These are phyloP conservation scores for Pangasius larnaudii DNA, from an alignment of 2,797 vertebrate species.

Conservation along the genomic window DNA sequence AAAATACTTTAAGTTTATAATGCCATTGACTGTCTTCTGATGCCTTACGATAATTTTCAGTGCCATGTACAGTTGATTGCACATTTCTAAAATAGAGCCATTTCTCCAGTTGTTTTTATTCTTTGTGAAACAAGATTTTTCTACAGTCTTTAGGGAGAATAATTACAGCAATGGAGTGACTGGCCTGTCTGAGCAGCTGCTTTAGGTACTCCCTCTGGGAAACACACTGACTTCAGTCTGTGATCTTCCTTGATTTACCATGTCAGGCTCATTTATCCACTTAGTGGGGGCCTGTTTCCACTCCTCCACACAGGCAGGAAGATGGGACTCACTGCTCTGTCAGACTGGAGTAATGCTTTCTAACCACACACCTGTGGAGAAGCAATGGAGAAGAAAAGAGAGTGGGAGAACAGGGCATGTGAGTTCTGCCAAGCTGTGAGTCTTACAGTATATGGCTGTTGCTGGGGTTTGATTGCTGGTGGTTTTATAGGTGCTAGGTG, in stretches of 20 bases:
- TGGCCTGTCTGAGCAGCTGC: slow-evolving; percentile 62
- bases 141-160: slow-evolving; percentile 48
- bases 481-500: too few species aligned
- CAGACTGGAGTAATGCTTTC: slow-evolving; percentile 68
- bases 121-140: too few species aligned
- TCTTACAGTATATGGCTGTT: too few species aligned
- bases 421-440: too few species aligned
- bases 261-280: slow-evolving; percentile 73
- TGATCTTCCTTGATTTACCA: slow-evolving; percentile 74
- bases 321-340: slow-evolving; percentile 45
- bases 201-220: slow-evolving; percentile 62
- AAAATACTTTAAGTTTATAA: too few species aligned
- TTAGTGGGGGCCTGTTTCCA: slow-evolving; percentile 55
- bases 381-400: slow-evolving; percentile 57
- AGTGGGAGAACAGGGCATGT: too few species aligned
- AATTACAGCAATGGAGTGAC: slow-evolving; percentile 64
- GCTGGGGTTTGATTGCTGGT: too few species aligned
- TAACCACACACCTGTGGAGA: slow-evolving; percentile 57
- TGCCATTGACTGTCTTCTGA: too few species aligned
- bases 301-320: slow-evolving; percentile 34
- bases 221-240: slow-evolving; percentile 63
- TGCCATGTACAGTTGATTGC: too few species aligned
- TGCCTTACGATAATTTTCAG: too few species aligned
- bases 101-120: too few species aligned
- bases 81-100: too few species aligned